Evolutionary conservation across 2,888 invertebrate genomes (phyloP), one percentile per base, ranked within the genome.

Genomic region (Tanytarsus gracilentus): DNA sequence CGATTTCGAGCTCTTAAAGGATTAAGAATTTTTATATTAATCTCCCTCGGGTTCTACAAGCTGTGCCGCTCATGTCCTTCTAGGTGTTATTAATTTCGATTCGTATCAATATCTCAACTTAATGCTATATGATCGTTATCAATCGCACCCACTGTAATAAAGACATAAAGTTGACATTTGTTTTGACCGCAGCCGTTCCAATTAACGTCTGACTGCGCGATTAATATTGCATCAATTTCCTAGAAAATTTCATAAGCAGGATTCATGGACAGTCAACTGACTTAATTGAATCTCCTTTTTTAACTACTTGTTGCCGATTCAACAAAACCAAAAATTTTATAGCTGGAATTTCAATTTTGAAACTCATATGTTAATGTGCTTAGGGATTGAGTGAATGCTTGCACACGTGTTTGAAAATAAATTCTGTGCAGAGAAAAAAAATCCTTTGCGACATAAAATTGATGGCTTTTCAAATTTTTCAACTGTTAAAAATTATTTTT

Each of bases 391-490:
- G 3, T 33, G 2, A 55, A 55, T 55, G 21, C 48, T 25, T 30
- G 14, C 58, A 58, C 58, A 58, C 58, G 58, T 58, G 58, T 58
- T 58, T 58, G 44, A 44, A 44, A 48, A 48, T 58, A 44, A 58
- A 48, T 58, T 48, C 23, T 44, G 18, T 44, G 2, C 36, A 55
- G 7, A 26, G 11, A 29, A 56, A 52, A 52, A 36, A 56, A 48
- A 58, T 58, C 25, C 44, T 55, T 52, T 58, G 11, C 30, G 18
- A 51, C 51, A 30, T 25, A 29, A 55, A 58, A 58, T 58, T 58
- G 58, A 58, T 58, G 58, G 58, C 58, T 58, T 58, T 58, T 58
- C 44, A 58, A 58, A 58, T 40, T 58, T 58, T 58, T 58, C 58
- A 58, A 58, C 58, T 58, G 58, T 58, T 58, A 48, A 58, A 48